Percentiles rank a stretch among this genome's conserved stretches.
Conservation (phyloP, 2,113 vertebrate genomes). For the Columba janthina region DNA sequence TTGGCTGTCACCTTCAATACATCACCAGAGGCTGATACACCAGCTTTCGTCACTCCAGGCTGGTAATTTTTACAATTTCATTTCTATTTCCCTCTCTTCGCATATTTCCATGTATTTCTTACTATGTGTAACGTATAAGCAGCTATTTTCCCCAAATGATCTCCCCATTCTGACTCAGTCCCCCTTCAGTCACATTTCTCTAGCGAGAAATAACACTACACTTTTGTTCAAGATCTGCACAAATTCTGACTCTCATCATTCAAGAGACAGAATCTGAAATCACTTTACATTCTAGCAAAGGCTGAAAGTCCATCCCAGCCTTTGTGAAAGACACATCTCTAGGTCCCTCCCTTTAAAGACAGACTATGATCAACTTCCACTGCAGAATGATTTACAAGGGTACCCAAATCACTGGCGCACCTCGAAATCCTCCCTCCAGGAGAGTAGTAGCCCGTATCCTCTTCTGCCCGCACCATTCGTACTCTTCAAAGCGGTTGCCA, state of each 20-base stretch:
- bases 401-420: constrained; percentile 66
- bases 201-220: background rate
- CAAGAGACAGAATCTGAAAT: background rate
- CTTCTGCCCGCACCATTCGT: constrained; percentile 99
- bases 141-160: constrained; percentile 56
- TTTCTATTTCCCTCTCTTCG: constrained; percentile 70
- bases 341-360: background rate
- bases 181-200: background rate
- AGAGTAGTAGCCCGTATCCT: constrained; percentile 96
- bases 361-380: background rate
- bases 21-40: constrained; percentile 78
- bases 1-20: constrained; percentile 83
- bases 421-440: constrained; percentile 97
- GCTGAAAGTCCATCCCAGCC: background rate
- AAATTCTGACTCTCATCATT: background rate
- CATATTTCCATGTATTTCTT: constrained; percentile 63
- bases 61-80: constrained; percentile 78
- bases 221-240: background rate
- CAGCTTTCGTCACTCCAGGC: constrained; percentile 78
- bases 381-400: background rate
- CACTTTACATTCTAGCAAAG: background rate
- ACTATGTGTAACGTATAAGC: constrained; percentile 66
- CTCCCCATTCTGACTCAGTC: constrained; percentile 1
- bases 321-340: background rate
- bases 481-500: constrained; percentile 95